Evolutionary conservation across 2,888 invertebrate species (phyloP), one percentile per base, ranked within the genome.

Genomic region (Lasioglossum villosulum): DNA sequence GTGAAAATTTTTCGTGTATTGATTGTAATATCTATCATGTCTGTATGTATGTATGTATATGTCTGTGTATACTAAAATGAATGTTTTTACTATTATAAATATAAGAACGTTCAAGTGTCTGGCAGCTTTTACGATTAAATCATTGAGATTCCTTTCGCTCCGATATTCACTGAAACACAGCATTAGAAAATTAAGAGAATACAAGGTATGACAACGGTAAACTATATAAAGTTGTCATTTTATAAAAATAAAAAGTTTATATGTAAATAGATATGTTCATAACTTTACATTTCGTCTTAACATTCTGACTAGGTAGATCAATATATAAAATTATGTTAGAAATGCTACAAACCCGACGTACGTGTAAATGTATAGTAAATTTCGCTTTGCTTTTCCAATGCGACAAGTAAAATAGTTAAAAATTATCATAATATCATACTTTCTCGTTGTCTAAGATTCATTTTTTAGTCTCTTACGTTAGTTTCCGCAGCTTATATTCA

Each of bases 91-190:
- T 84, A 78, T 78, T 59, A 78, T 90, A 83, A 80, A 82, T 87
- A 86, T 87, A 90, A 88, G 91, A 91, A 83, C 79, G 83, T 77
- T 45, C 80, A 86, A 83, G 75, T 88, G 76, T 88, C 90, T 91
- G 91, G 90, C 90, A 90, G 91, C 91, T 82, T 74, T 84, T 42
- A 52, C 70, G 72, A 80, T 75, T 59, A 86, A 84, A 87, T 48
- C 78, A 79, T 75, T 52, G 56, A 19, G 70, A 75, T 59, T 71
- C 34, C 30, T 63, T 59, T 37, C n/a, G 27, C 56, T 27, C 59
- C 16, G 52, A 76, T 42, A 30, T 80, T 70, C 70, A 80, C 84
- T 52, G 71, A 71, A 75, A 39, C 52, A 45, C 14, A 70, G 48
- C 27, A 48, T 77, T 56, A 19, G n/a, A 48, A 63, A 30, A 52